Base-by-base conservation (phyloP, 2,888 invertebrate genomes). In the Julus scanicus region DNA sequence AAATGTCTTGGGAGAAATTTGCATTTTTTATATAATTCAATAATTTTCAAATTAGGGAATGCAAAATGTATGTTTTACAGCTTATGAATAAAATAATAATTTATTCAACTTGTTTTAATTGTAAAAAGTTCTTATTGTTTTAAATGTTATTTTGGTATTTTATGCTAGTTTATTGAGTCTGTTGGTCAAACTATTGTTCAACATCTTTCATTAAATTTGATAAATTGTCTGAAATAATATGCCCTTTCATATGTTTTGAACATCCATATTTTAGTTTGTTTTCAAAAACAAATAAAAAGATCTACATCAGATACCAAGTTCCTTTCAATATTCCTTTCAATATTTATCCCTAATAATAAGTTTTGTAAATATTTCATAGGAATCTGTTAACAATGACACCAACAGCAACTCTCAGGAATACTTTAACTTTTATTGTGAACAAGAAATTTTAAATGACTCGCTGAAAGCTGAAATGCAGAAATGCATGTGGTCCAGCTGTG, bases 401-500 rank as follows among this genome's bases (percentile, higher is more conserved):
- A 84, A 48, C 48, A 20, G 84, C 5, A 37, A 48, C 40, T 48
- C 84, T 84, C 84, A n/a, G 40, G 84, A 48, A 84, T 84, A 13
- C 20, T 40, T 84, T 11, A n/a, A 48, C 40, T 40, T 84, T n/a
- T 48, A 40, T n/a, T 44, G 48, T 15, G 48, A 48, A n/a, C 44
- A 84, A 44, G 84, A 84, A 86, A 86, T 53, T 15, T 15, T 37
- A 4, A 53, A 86, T 13, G 48, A 84, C 48, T 17, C 15, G 3
- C 44, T 71, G 84, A 83, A 37, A 84, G 3, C 17, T 1, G 84
- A 84, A 84, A 48, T 44, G 84, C 48, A 48, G 11, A 84, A 88
- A 83, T 88, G 88, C 29, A 11, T 57, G 37, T 88, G 88, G 88
- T 44, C 53, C 15, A 63, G 84, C 15, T 88, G 88, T 40, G 84